Base-by-base conservation (phyloP, 2,888 invertebrate species). In the Sericinus montela region DNA sequence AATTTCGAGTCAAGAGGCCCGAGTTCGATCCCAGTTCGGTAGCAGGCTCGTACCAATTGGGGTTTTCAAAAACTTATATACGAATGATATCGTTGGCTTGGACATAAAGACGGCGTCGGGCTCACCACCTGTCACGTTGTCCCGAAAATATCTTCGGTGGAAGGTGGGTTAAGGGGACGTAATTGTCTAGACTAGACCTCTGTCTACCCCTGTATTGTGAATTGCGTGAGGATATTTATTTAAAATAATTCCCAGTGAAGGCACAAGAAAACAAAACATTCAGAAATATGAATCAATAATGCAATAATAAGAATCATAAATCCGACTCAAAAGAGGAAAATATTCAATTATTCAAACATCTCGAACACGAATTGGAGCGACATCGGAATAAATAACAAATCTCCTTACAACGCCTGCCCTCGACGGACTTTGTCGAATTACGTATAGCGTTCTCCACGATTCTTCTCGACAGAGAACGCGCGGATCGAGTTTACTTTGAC, bases 361-460 rank as follows among this genome's bases (percentile, higher is more conserved):
- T 56, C 54, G 48, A 57, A 59, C 58, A 52, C 55, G 42, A 55
- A 56, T 56, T 56, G 58, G 56, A 58, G 52, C 55, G 56, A 48
- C 54, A 53, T 56, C 56, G 54, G 51, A 38, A 53, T 60, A 56
- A 65, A 56, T 57, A 59, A 53, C 56, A 60, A 63, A 67, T 65
- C 58, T 59, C 51, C 55, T 67, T 57, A 63, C 60, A 59, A 55
- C 57, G 55, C 40, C 32, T 11, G 25, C 14, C 36, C 46, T 37
- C 37, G 45, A 46, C 11, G 55, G 56, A 66, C 66, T 46, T 57
- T 68, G 56, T 64, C 64, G 16, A 42, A 61, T 16, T 55, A 41
- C 13, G 32, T 38, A 4, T 16, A 32, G 45, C 13, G 8, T 8
- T 10, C 11, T 23, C 29, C 9, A 6, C 16, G 36, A 34, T 41